Base-by-base conservation (phyloP, 2,888 invertebrate species). In the Melanargia galathea region DNA sequence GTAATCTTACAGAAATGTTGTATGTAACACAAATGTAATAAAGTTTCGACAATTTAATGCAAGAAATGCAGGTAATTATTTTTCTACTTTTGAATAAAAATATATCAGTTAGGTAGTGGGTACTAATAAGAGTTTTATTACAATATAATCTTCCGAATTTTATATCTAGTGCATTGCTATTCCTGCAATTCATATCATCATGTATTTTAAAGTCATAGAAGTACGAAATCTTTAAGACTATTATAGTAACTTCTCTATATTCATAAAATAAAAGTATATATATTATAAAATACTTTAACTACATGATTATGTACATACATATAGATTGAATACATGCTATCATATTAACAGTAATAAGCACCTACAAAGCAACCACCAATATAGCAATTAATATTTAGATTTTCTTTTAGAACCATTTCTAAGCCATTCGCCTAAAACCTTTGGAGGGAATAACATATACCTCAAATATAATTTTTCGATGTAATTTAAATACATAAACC, bases 371-470 rank as follows among this genome's bases (percentile, higher is more conserved):
- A 13, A 52, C 20, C 35, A 40, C 20, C 40, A 54, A 38, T 22
- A n/a, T 54, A 46, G 46, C 49, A 22, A 33, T 52, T 4, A 40
- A 55, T 35, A 52, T 35, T 20, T 35, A 11, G 10, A 51, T 13
- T 26, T 33, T 4, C 16, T 51, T 16, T 48, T 24, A 13, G 35
- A 26, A 40, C 26, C 26, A 33, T 18, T 43, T 43, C 51, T 22
- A 38, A 48, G 13, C 43, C 49, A 30, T 30, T 30, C 8, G 6
- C 33, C 22, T 49, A 49, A 63, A 43, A 56, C 20, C 13, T 10
- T 61, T 56, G 61, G 57, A 61, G 45, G 56, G 56, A 61, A 57
- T 61, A 61, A 45, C 38, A 45, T 22, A 60, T 64, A 57, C 26
- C 57, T 38, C 55, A 64, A 51, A 35, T 52, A 46, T 43, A 26